These are phyloP conservation scores for Stenodera caucasica DNA, from an alignment of 2,888 invertebrate species.

Conservation along the genomic window DNA sequence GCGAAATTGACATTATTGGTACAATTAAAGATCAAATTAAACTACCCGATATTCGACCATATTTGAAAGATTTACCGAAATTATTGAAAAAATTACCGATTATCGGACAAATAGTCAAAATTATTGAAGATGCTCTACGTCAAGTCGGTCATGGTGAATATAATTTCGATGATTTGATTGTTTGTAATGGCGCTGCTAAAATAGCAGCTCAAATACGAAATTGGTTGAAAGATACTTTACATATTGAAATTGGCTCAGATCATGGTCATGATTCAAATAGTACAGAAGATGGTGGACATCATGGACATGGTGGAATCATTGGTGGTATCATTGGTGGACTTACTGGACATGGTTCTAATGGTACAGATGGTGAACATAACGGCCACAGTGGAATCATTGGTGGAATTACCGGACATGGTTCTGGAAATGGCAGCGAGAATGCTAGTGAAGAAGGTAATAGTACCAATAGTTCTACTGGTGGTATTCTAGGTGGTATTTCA, in stretches of 20 bases:
- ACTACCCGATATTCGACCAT: background rate
- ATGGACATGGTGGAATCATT: background rate
- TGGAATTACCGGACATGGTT: background rate
- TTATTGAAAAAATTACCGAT: background rate
- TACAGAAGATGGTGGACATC: background rate
- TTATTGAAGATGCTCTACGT: background rate
- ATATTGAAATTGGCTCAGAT: background rate
- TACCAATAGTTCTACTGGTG: too few species aligned
- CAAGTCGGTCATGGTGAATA: background rate
- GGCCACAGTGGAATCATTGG: too few species aligned
- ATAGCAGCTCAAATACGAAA: background rate
- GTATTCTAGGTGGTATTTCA: too few species aligned
- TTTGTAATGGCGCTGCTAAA: background rate
- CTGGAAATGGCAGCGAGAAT: too few species aligned
- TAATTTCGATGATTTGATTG: background rate
- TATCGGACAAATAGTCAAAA: background rate
- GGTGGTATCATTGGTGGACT: background rate
- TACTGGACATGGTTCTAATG: background rate
- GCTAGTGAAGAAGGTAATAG: too few species aligned
- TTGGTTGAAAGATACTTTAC: background rate
- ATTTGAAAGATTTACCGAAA: background rate
- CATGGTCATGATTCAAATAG: background rate
- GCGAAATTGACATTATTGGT: slow-evolving; percentile 1
- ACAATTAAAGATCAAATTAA: background rate
- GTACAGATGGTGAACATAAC: too few species aligned